These are phyloP conservation scores for Phalacrocorax pelagicus DNA, from an alignment of 2,113 vertebrate genomes.

Conservation along the genomic window DNA sequence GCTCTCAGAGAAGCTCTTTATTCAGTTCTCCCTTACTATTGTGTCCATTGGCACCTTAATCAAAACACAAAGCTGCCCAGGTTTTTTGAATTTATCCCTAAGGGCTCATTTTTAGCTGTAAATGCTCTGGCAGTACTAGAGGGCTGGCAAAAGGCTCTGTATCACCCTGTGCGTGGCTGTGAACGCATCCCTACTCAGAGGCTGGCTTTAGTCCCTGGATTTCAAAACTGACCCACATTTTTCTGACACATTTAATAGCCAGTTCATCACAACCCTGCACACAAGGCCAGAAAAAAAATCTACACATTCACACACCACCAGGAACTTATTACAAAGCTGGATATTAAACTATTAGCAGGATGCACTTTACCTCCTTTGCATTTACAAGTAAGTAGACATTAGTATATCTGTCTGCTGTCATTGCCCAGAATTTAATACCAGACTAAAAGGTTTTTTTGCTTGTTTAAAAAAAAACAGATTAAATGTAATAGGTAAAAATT, in stretches of 20 bases:
- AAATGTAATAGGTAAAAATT: not conserved
- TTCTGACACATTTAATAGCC: not conserved
- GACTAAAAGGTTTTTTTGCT: not conserved
- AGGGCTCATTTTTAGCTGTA: not conserved
- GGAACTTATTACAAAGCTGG: not conserved
- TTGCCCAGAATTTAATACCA: not conserved
- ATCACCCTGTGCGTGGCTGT: fast-evolving
- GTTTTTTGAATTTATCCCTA: not conserved
- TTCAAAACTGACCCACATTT: slow-evolving; percentile 11
- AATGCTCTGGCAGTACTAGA: not conserved
- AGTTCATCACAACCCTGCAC: not conserved
- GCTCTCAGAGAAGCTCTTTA: not conserved
- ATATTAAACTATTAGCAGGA: not conserved
- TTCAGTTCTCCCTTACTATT: not conserved
- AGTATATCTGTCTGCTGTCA: not conserved
- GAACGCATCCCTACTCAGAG: not conserved
- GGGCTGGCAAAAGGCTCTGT: not conserved
- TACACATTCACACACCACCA: not conserved
- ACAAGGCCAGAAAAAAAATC: not conserved
- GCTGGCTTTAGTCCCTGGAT: not conserved
- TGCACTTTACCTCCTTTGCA: not conserved
- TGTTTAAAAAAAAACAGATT: not conserved
- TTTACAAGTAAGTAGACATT: not conserved
- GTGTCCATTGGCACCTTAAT: not conserved
- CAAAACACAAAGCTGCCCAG: not conserved